Percentiles rank a stretch among this genome's conserved stretches.
These are phyloP conservation scores for Agelas oroides DNA, from an alignment of 37 sponge, comb jelly and placozoan species.

Conservation along the genomic window DNA sequence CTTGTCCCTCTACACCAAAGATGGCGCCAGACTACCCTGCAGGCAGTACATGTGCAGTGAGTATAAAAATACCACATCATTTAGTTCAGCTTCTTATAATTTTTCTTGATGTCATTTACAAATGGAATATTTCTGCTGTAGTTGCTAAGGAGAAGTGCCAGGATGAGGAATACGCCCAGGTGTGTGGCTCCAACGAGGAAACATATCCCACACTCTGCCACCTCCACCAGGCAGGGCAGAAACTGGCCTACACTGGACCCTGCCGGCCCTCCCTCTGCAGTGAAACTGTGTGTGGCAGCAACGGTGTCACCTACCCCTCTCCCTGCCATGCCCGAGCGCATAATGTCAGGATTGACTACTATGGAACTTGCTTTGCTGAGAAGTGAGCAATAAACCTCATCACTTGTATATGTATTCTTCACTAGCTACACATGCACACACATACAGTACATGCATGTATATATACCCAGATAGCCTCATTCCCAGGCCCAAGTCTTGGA, in stretches of 20 bases:
- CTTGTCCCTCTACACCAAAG: conserved; percentile 22
- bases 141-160: not conserved
- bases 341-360: conserved; percentile 45
- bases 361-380: conserved; percentile 52
- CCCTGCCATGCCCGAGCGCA: conserved; percentile 63
- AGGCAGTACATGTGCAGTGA: conserved; percentile 49
- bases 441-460: too few relatives aligned
- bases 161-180: conserved; percentile 22
- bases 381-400: conserved; percentile 28
- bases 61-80: too few relatives aligned
- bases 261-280: conserved; percentile 44
- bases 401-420: not conserved
- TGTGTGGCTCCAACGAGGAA: conserved; percentile 61
- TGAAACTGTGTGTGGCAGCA: conserved; percentile 54
- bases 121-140: not conserved
- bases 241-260: conserved; percentile 51
- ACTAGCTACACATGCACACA: too few relatives aligned
- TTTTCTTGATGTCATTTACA: too few relatives aligned
- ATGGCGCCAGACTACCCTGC: conserved; percentile 18
- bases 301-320: conserved; percentile 62
- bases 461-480: too few relatives aligned
- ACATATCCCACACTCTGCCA: conserved; percentile 62
- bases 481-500: too few relatives aligned
- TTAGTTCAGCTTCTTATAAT: too few relatives aligned
- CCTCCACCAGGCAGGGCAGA: conserved; percentile 30